Evolutionary conservation across 2,797 vertebrate species (phyloP).

Genomic region (Spinus pinus): DNA sequence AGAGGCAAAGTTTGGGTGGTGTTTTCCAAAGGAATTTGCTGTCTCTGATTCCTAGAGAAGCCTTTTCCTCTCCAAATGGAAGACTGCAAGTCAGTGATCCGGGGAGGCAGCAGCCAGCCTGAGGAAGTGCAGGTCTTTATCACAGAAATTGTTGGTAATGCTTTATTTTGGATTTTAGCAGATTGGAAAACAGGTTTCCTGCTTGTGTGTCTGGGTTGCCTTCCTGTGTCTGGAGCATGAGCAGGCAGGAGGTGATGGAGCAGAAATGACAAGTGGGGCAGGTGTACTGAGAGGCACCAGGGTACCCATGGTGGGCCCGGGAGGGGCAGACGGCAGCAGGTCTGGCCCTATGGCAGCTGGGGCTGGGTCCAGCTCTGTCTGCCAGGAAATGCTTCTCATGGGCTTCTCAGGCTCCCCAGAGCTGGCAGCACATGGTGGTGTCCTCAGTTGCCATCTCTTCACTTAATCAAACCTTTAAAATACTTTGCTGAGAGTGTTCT

Average conservation of each 20-base stretch:
- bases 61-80: background rate
- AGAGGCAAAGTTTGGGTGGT: background rate
- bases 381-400: background rate
- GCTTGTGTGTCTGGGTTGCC: background rate
- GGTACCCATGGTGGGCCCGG: accelerated
- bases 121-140: background rate
- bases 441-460: background rate
- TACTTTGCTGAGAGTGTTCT: background rate
- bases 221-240: background rate
- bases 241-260: background rate
- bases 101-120: background rate
- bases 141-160: background rate
- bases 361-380: background rate
- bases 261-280: background rate
- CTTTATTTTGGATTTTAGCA: background rate
- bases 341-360: background rate
- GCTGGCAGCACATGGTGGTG: background rate
- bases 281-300: background rate
- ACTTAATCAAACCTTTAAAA: background rate
- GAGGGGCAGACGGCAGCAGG: background rate
- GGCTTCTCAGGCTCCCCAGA: background rate
- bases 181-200: background rate
- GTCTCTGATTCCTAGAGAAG: background rate
- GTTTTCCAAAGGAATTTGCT: background rate
- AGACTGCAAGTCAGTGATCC: background rate